These are phyloP conservation scores for Eurystomus gularis DNA, from an alignment of 2,113 vertebrate genomes.

Conservation along the genomic window DNA sequence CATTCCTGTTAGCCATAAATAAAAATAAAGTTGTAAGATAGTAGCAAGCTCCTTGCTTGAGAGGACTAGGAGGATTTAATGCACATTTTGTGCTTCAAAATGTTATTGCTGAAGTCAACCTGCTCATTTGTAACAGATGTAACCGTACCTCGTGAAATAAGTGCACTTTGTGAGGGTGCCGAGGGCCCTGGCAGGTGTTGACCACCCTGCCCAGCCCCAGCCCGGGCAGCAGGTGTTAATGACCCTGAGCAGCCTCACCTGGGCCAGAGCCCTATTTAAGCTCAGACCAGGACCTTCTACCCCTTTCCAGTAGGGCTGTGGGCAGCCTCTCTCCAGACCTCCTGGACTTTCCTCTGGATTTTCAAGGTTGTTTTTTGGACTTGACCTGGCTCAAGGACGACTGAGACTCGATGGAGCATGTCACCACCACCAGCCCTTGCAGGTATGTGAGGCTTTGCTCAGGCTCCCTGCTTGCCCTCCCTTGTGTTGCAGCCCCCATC, in stretches of 20 bases:
- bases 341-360: fast-evolving
- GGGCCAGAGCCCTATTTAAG: background rate
- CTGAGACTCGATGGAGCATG: fast-evolving
- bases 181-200: background rate
- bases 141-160: background rate
- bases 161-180: background rate
- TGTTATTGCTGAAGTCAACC: background rate
- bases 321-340: fast-evolving
- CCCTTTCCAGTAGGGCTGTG: fast-evolving
- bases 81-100: background rate
- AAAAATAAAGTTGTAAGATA: background rate
- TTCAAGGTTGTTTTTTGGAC: fast-evolving
- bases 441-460: fast-evolving
- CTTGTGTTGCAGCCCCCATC: fast-evolving
- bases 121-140: fast-evolving
- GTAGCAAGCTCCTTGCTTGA: background rate
- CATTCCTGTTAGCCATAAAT: background rate
- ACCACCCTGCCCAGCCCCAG: background rate
- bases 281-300: fast-evolving
- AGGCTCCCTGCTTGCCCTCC: fast-evolving
- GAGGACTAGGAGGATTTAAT: background rate
- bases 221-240: background rate
- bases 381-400: fast-evolving
- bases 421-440: fast-evolving
- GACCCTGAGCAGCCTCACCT: background rate